phyloP scores from a whole-genome alignment of 2,113 vertebrate genomes.

The Pampusana beccarii region DNA sequence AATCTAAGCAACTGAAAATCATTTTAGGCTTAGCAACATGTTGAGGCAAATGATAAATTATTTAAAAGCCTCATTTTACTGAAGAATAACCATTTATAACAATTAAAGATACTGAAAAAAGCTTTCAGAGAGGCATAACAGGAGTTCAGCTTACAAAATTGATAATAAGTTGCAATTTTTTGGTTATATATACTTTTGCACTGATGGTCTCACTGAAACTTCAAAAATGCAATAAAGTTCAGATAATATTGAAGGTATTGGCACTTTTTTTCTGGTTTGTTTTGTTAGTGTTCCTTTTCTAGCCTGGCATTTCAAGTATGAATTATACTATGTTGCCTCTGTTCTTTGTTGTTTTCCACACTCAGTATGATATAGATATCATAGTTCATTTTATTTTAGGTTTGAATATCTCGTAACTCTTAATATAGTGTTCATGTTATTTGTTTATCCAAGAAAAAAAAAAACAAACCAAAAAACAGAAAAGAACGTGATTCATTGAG shows the following conservation, averaged over 20 bases:
- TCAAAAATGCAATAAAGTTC: neutral
- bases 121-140: neutral
- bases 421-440: neutral
- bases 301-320: neutral
- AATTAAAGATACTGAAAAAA: neutral
- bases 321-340: neutral
- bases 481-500: neutral
- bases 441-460: neutral
- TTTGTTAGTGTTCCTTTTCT: neutral
- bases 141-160: neutral
- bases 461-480: neutral
- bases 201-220: neutral
- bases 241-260: neutral
- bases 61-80: conserved; percentile 22
- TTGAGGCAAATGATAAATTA: conserved; percentile 12
- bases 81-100: neutral
- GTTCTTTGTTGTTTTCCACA: neutral
- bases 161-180: neutral
- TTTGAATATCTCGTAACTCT: neutral
- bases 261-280: neutral
- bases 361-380: neutral
- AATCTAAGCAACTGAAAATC: conserved; percentile 1
- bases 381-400: neutral
- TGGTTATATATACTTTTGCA: neutral
- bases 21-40: neutral